Base-by-base conservation (phyloP, 1,140 invertebrate genomes). In the Phenacoccus solenopsis region DNA sequence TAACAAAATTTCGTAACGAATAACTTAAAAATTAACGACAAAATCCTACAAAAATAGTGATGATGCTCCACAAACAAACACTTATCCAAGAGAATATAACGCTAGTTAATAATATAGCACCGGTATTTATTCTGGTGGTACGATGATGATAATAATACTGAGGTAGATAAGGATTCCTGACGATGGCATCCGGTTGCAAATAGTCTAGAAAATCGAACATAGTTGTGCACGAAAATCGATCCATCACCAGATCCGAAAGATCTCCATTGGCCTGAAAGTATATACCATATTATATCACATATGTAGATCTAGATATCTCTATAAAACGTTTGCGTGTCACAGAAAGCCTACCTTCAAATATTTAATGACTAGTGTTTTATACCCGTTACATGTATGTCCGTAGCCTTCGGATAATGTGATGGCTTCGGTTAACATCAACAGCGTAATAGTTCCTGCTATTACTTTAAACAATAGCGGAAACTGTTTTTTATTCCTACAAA, bases 151-250 rank as follows among this genome's bases (percentile, higher is more conserved):
- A 70, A 72, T 82, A 82, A 70, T 85, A 82, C 59, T 71, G 59
- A 10, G 59, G 10, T 16, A 20, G 10, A 22, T 64, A 27, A 22
- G 59, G 59, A 25, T 25, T 59, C 28, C 73, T 12, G 22, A 80
- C 80, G 7, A 79, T 80, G 0, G 80, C 75, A 70, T 87, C 83
- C 12, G 83, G 82, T 57, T 87, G 84, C 38, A 89, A 74, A 73
- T 87, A 89, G 76, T 90, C 88, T 85, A 90, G 87, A 74, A 86
- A 89, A 78, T 90, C 88, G 64, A 84, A 84, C 59, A 88, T 82
- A 0, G 87, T 83, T 35, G 82, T 81, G 75, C 88, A 90, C 1
- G 79, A 78, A 0, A 90, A 75, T 28, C 87, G 82, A 16, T 83
- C 82, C 72, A 85, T 82, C 70, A 90, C 85, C 12, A 82, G 83